Conservation (phyloP, 2,888 invertebrate genomes). For the Cataglyphis altisquamis region DNA sequence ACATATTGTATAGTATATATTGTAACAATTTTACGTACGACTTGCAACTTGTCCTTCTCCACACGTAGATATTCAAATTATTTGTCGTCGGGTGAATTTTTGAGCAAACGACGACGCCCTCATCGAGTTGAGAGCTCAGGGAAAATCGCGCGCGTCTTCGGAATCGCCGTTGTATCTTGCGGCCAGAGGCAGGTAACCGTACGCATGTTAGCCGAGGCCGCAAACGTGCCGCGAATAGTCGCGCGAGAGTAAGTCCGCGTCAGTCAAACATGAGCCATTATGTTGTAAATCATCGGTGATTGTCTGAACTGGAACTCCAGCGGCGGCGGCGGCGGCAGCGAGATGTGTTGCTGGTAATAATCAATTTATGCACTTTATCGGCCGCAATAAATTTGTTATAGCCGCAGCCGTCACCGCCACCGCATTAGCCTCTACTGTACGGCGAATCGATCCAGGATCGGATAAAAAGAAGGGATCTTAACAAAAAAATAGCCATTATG, state of each 20-base stretch:
- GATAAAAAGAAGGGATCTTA: neutral
- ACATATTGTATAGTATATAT: neutral
- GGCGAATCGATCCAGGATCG: constrained; percentile 40
- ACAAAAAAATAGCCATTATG: neutral
- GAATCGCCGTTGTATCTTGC: constrained; percentile 30
- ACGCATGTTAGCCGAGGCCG: constrained; percentile 42
- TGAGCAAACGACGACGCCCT: constrained; percentile 21
- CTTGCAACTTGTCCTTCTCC: neutral
- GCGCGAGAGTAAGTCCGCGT: constrained; percentile 63
- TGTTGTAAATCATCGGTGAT: constrained; percentile 79
- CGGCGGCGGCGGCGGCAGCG: constrained; percentile 6
- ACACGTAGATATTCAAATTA: constrained; percentile 23
- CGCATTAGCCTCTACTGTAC: constrained; percentile 15
- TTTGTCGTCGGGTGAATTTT: constrained; percentile 8
- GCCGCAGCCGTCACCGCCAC: constrained; percentile 41
- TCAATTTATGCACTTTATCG: constrained; percentile 79
- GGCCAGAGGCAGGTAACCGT: constrained; percentile 29
- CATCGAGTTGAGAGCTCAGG: neutral
- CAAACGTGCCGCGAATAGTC: constrained; percentile 54
- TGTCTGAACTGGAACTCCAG: constrained; percentile 76
- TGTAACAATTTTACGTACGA: constrained; percentile 22
- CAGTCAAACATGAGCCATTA: constrained; percentile 77
- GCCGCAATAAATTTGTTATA: constrained; percentile 79
- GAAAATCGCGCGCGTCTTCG: constrained; percentile 6
- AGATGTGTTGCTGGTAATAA: constrained; percentile 73